phyloP scores from a whole-genome alignment of 92 coral and sea anemone species.

The Paragorgia papillata region DNA sequence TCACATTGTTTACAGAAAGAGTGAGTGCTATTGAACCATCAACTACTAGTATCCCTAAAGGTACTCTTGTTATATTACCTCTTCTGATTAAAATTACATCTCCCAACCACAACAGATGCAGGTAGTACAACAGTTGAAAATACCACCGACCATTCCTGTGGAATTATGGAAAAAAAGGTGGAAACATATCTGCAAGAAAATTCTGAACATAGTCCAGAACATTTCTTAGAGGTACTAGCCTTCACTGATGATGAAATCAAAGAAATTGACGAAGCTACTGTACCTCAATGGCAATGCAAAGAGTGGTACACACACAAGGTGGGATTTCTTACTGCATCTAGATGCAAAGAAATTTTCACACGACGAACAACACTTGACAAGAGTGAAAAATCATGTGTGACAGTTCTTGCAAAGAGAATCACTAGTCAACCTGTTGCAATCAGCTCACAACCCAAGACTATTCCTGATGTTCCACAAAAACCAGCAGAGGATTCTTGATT shows the following conservation, averaged over 20 bases:
- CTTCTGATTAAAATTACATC: no score
- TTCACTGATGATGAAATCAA: conserved; percentile 14
- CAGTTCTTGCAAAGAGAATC: conserved; percentile 11
- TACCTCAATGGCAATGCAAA: conserved; percentile 31
- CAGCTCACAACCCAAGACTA: no score
- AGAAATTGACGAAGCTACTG: conserved; percentile 9
- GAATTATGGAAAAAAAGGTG: no score
- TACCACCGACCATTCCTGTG: no score
- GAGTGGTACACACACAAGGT: conserved; percentile 35
- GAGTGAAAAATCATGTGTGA: conserved; percentile 10
- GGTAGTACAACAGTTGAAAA: no score
- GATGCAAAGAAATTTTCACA: conserved; percentile 27
- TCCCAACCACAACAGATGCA: no score
- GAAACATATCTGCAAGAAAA: no score
- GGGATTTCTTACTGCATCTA: conserved; percentile 40
- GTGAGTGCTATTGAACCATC: no score
- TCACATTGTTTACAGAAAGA: no score
- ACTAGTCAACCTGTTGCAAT: conserved; percentile 6
- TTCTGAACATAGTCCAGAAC: conserved; percentile 8
- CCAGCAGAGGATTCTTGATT: no score
- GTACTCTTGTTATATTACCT: no score
- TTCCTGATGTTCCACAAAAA: conserved; percentile 14
- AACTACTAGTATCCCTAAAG: no score
- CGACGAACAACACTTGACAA: conserved; percentile 36
- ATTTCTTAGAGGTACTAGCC: conserved; percentile 4